Conservation (phyloP, 2,797 vertebrate genomes). For the Manis crassicaudata region DNA sequence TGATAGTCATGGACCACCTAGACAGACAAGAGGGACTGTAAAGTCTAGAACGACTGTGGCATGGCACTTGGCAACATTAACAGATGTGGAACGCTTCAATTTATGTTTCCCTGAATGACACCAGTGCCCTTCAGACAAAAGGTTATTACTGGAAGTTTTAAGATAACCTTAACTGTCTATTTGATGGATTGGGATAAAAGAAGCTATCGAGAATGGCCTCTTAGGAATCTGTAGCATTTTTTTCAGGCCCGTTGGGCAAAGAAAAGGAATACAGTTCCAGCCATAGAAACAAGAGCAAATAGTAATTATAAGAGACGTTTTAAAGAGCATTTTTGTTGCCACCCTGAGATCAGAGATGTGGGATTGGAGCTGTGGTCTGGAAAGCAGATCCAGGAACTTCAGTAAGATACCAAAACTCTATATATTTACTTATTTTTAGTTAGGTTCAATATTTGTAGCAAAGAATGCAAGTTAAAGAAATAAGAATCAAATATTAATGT, state of each 20-base stretch:
- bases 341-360: background rate
- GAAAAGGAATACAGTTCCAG: background rate
- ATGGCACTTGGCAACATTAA: background rate
- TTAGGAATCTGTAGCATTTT: background rate
- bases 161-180: background rate
- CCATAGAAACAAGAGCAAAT: background rate
- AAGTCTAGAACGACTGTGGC: background rate
- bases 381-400: background rate
- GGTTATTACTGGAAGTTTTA: background rate
- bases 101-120: background rate
- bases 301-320: background rate
- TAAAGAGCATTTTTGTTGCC: background rate
- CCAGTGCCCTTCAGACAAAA: background rate
- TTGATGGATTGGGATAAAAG: background rate
- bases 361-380: background rate
- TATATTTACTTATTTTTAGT: background rate
- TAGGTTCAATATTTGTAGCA: background rate
- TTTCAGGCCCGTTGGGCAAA: background rate
- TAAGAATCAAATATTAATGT: background rate
- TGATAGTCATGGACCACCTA: background rate
- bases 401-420: background rate
- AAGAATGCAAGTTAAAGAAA: background rate
- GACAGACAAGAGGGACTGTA: background rate
- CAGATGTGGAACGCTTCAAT: background rate
- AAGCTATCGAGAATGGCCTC: background rate